A percentile compares a stretch with the other conserved stretches of the same genome.
Conservation (phyloP, 2,113 vertebrate genomes). For the Oriolus oriolus region DNA sequence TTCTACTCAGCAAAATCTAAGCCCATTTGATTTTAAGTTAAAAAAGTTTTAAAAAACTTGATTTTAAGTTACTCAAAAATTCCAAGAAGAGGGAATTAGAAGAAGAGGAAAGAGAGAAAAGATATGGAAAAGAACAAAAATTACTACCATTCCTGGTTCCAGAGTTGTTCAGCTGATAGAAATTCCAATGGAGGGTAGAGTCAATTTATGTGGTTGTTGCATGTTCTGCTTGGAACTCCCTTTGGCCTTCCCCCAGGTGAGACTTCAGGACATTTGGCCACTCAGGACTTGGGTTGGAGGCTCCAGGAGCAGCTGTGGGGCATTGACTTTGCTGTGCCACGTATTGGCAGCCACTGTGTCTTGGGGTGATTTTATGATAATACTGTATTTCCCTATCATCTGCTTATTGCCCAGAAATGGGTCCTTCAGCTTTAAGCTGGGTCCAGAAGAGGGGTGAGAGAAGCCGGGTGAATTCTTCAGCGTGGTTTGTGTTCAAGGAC, state of each 20-base stretch:
- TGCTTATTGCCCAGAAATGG: too few relatives aligned
- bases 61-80: not conserved
- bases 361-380: too few relatives aligned
- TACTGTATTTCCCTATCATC: too few relatives aligned
- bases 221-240: not conserved
- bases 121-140: not conserved
- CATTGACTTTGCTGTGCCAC: not conserved
- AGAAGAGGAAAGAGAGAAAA: not conserved
- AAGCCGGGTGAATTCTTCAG: too few relatives aligned
- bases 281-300: not conserved
- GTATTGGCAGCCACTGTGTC: not conserved
- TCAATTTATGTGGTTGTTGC: too few relatives aligned
- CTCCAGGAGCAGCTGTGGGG: not conserved
- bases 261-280: not conserved
- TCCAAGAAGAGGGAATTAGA: not conserved
- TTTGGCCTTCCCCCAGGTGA: not conserved
- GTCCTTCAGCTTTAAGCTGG: too few relatives aligned
- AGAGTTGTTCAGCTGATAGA: rapidly evolving
- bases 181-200: too few relatives aligned
- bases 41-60: too few relatives aligned
- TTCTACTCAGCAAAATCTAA: not conserved
- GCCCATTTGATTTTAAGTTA: not conserved
- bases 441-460: too few relatives aligned
- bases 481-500: too few relatives aligned
- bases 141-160: not conserved